These are phyloP conservation scores for Rhabdomys dilectus DNA, from an alignment of 2,113 vertebrate genomes.

Conservation along the genomic window DNA sequence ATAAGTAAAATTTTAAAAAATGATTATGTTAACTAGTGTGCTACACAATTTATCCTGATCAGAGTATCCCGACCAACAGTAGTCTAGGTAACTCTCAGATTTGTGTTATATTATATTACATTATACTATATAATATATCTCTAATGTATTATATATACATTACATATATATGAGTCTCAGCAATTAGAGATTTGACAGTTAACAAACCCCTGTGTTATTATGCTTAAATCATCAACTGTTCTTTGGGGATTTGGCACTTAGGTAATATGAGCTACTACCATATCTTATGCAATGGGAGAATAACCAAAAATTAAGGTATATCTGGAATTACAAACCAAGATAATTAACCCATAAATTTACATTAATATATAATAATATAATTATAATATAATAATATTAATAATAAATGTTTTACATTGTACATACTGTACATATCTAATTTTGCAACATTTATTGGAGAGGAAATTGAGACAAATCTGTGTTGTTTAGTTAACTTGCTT, in stretches of 20 bases:
- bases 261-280: neutral
- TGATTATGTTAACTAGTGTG: neutral
- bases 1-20: neutral
- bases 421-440: neutral
- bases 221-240: neutral
- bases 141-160: neutral
- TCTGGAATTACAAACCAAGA: neutral
- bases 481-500: neutral
- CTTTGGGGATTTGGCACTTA: neutral
- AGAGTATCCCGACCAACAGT: neutral
- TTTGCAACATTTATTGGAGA: neutral
- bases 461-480: neutral
- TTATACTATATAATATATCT: neutral
- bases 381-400: neutral
- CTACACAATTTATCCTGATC: neutral
- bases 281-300: neutral
- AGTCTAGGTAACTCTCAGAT: neutral
- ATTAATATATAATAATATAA: neutral
- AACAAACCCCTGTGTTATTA: neutral
- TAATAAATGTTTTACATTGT: neutral
- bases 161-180: neutral
- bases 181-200: neutral
- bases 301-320: neutral
- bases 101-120: neutral
- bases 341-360: neutral